phyloP scores from a whole-genome alignment of 2,888 invertebrate genomes.

The Drosophila nr. perissopoda region DNA sequence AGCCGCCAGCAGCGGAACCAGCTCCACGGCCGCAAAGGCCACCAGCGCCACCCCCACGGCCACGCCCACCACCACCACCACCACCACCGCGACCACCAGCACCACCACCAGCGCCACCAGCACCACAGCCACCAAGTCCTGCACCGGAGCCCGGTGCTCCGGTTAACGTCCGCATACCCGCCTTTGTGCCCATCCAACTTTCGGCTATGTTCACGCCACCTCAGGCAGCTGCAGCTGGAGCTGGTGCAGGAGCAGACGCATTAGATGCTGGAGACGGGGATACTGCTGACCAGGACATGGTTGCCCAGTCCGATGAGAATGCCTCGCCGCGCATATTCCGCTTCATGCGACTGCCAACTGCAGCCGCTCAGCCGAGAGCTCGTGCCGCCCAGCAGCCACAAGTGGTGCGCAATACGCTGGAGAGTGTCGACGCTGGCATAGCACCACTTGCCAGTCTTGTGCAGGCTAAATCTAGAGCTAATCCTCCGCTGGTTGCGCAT shows the following conservation, averaged over 20 bases:
- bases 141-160: slow-evolving; percentile 56
- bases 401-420: slow-evolving; percentile 63
- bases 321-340: slow-evolving; percentile 52
- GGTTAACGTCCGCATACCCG: slow-evolving; percentile 79
- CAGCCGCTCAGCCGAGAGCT: slow-evolving; percentile 11
- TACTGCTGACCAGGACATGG: slow-evolving; percentile 15
- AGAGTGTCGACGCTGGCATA: slow-evolving; percentile 65
- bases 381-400: slow-evolving; percentile 4
- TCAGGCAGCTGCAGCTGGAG: slow-evolving; percentile 12
- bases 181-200: slow-evolving; percentile 82
- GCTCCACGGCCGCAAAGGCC: slow-evolving; percentile 65
- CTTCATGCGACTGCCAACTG: slow-evolving; percentile 42
- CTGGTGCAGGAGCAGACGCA: background rate
- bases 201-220: slow-evolving; percentile 84
- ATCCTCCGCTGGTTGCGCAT: slow-evolving; percentile 51
- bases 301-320: slow-evolving; percentile 17
- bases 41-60: slow-evolving; percentile 5
- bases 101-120: background rate
- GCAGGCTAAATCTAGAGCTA: slow-evolving; percentile 54
- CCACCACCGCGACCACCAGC: background rate
- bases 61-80: slow-evolving; percentile 5
- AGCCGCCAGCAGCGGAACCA: slow-evolving; percentile 69
- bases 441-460: slow-evolving; percentile 54
- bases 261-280: background rate
- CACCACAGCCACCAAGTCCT: slow-evolving; percentile 15